A percentile compares a stretch with the other conserved stretches of the same genome.
These are phyloP conservation scores for Gonatopus flavifemur DNA, from an alignment of 1,140 invertebrate species.

Conservation along the genomic window DNA sequence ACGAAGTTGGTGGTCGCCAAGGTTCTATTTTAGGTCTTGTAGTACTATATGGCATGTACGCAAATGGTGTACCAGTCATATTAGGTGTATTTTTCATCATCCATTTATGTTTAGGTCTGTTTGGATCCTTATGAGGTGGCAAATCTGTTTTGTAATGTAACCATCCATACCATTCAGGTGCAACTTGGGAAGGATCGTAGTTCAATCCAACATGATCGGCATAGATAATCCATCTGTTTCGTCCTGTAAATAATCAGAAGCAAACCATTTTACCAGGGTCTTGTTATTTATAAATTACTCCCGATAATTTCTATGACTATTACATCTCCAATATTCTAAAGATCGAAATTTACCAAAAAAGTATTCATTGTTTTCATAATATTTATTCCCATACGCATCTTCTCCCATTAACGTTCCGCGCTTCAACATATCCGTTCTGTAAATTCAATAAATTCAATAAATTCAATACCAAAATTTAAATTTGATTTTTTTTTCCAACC, in stretches of 20 bases:
- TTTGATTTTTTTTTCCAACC: constrained; percentile 3
- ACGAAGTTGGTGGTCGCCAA: constrained; percentile 78
- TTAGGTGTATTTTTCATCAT: constrained; percentile 83
- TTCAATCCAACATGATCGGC: constrained; percentile 73
- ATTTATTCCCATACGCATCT: constrained; percentile 96
- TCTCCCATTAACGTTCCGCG: constrained; percentile 84
- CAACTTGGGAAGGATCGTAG: constrained; percentile 92
- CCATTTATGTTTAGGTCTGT: constrained; percentile 81
- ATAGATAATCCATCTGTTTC: constrained; percentile 95
- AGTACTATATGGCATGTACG: constrained; percentile 90
- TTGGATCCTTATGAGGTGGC: constrained; percentile 65
- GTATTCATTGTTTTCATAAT: constrained; percentile 89
- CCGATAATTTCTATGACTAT: neutral
- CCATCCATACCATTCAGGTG: constrained; percentile 91
- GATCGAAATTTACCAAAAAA: constrained; percentile 70
- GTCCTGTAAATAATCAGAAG: constrained; percentile 54
- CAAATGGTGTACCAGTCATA: constrained; percentile 72
- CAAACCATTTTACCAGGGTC: neutral
- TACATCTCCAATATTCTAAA: neutral
- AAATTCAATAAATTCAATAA: constrained; percentile 28
- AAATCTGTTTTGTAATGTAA: constrained; percentile 76
- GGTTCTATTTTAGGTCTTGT: constrained; percentile 80
- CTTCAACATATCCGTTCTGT: constrained; percentile 85
- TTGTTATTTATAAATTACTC: neutral
- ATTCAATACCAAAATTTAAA: constrained; percentile 24